Evolutionary conservation across 2,888 invertebrate species (phyloP).

Genomic region (Nysson spinosus): DNA sequence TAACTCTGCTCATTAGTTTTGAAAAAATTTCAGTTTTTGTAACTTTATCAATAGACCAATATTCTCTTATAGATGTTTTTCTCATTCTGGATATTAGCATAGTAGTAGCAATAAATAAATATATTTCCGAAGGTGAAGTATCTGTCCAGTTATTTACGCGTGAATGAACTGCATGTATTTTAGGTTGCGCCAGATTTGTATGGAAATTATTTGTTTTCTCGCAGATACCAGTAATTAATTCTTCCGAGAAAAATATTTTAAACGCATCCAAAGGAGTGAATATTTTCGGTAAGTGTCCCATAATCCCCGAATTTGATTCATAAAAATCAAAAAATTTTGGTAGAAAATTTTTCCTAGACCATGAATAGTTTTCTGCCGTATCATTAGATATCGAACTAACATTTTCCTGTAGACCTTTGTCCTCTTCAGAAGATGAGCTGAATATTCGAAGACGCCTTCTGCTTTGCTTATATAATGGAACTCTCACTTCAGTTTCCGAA

Average conservation of each 20-base stretch:
- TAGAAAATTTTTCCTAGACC: slow-evolving; percentile 30
- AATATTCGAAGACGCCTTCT: slow-evolving; percentile 24
- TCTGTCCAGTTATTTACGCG: slow-evolving; percentile 13
- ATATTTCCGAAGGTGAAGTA: slow-evolving; percentile 14
- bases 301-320: slow-evolving; percentile 24
- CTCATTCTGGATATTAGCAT: slow-evolving; percentile 25
- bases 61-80: slow-evolving; percentile 24
- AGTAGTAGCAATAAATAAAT: slow-evolving; percentile 21
- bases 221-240: slow-evolving; percentile 25
- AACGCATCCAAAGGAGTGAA: slow-evolving; percentile 31
- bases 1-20: slow-evolving; percentile 12
- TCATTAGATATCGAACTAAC: slow-evolving; percentile 22
- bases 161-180: slow-evolving; percentile 17
- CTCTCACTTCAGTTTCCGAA: slow-evolving; percentile 14
- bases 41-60: slow-evolving; percentile 13
- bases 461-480: slow-evolving; percentile 20
- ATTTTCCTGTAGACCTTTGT: slow-evolving; percentile 23
- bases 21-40: slow-evolving; percentile 6
- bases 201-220: slow-evolving; percentile 31
- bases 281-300: slow-evolving; percentile 21
- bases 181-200: slow-evolving; percentile 20
- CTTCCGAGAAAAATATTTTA: slow-evolving; percentile 20
- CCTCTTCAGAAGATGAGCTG: slow-evolving; percentile 27
- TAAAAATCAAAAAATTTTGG: slow-evolving; percentile 23
- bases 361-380: slow-evolving; percentile 21